A percentile compares a stretch with the other conserved stretches of the same genome.
phyloP scores from a whole-genome alignment of 2,113 vertebrate species.

The Ptychochromis oligacanthus region DNA sequence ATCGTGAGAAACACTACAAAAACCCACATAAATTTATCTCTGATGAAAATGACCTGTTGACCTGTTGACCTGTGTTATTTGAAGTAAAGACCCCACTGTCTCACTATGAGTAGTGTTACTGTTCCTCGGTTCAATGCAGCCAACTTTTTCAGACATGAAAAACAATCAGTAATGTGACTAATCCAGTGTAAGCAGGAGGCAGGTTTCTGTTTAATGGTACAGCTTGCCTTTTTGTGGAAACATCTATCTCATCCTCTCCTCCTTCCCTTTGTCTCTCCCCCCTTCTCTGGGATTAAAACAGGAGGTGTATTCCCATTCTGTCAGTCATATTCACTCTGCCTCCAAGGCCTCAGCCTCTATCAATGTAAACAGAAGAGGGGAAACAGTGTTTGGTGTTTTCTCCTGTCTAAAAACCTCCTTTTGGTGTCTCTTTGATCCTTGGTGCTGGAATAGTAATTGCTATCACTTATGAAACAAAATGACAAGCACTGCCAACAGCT shows the following conservation, averaged over 20 bases:
- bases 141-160: conserved; percentile 47
- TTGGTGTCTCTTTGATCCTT: conserved; percentile 73
- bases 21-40: too few relatives aligned
- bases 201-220: conserved; percentile 50
- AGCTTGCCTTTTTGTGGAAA: conserved; percentile 41
- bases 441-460: conserved; percentile 68
- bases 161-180: conserved; percentile 70
- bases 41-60: too few relatives aligned
- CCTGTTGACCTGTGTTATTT: too few relatives aligned
- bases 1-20: too few relatives aligned
- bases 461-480: conserved; percentile 72
- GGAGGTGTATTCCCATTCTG: conserved; percentile 72
- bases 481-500: conserved; percentile 62
- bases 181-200: conserved; percentile 63
- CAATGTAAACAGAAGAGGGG: conserved; percentile 72
- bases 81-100: conserved; percentile 41
- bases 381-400: conserved; percentile 59
- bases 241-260: neutral
- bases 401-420: conserved; percentile 65
- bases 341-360: conserved; percentile 62
- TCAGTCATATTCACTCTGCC: conserved; percentile 61
- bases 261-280: neutral
- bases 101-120: conserved; percentile 42
- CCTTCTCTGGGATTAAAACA: conserved; percentile 54
- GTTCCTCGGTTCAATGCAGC: conserved; percentile 49